Conservation (phyloP, 2,797 vertebrate genomes). For the Dipus sagitta region DNA sequence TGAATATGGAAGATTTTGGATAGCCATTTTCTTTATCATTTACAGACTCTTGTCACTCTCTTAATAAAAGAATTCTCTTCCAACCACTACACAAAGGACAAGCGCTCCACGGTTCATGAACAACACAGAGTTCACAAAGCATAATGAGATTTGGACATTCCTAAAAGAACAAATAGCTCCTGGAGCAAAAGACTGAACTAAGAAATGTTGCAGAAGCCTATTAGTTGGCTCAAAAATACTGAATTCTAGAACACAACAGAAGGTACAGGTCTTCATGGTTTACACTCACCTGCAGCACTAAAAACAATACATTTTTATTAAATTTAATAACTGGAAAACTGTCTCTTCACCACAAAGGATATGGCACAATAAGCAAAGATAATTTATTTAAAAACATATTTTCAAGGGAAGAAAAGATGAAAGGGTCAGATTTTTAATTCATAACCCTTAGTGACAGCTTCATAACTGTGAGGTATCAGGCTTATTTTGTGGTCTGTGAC, state of each 20-base stretch:
- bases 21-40: slow-evolving; percentile 42
- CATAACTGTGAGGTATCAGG: neutral
- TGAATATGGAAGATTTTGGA: slow-evolving; percentile 23
- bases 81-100: slow-evolving; percentile 63
- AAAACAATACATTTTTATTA: slow-evolving; percentile 2
- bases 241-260: slow-evolving; percentile 61
- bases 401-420: slow-evolving; percentile 43
- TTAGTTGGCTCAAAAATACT: neutral
- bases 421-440: neutral
- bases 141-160: slow-evolving; percentile 68
- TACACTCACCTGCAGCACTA: slow-evolving; percentile 23
- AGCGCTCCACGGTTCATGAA: slow-evolving; percentile 29
- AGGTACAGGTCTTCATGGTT: neutral
- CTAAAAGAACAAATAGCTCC: slow-evolving; percentile 50
- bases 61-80: slow-evolving; percentile 52
- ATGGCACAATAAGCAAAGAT: neutral
- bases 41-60: slow-evolving; percentile 48
- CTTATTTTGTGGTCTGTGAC: neutral
- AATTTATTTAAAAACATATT: slow-evolving; percentile 61
- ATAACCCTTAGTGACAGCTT: slow-evolving; percentile 11
- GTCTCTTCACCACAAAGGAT: slow-evolving; percentile 23
- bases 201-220: slow-evolving; percentile 57
- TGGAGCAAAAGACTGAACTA: slow-evolving; percentile 59
- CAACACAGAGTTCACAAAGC: slow-evolving; percentile 49
- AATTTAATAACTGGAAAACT: slow-evolving; percentile 52